Conservation (phyloP, 2,888 invertebrate genomes). For the Drosophila neotestacea region DNA sequence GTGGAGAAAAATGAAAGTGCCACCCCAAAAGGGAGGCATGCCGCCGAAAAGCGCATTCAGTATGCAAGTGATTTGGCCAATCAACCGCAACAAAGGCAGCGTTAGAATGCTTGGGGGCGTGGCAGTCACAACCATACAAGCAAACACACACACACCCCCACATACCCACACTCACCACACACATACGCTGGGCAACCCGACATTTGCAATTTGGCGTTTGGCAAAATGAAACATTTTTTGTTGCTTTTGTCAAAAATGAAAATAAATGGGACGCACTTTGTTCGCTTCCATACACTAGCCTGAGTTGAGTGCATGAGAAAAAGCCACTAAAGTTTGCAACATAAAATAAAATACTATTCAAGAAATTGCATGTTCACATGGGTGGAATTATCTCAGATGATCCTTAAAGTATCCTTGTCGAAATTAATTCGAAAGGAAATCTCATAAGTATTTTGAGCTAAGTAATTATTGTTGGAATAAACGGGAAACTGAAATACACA, state of each 20-base stretch:
- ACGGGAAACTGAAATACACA: background rate
- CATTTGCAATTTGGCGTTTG: slow-evolving; percentile 61
- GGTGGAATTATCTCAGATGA: background rate
- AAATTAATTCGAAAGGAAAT: background rate
- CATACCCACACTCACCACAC: slow-evolving; percentile 2
- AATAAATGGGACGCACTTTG: slow-evolving; percentile 60
- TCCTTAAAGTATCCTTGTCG: background rate
- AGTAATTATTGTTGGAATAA: too few species aligned
- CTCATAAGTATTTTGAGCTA: too few species aligned
- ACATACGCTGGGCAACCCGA: slow-evolving; percentile 11
- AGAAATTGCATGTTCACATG: background rate
- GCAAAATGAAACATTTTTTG: slow-evolving; percentile 43
- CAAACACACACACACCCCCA: slow-evolving; percentile 10
- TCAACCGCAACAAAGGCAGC: slow-evolving; percentile 65
- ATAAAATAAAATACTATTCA: background rate
- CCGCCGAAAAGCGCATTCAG: slow-evolving; percentile 56
- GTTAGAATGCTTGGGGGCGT: slow-evolving; percentile 20
- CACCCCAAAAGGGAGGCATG: background rate
- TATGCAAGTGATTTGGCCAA: slow-evolving; percentile 75
- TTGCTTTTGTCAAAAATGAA: slow-evolving; percentile 63
- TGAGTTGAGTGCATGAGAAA: slow-evolving; percentile 3
- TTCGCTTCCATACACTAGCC: slow-evolving; percentile 22
- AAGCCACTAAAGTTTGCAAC: slow-evolving; percentile 14
- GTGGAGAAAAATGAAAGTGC: too few species aligned
- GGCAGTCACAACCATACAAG: slow-evolving; percentile 17